Conservation (phyloP, 2,797 vertebrate species). For the Dallia pectoralis region DNA sequence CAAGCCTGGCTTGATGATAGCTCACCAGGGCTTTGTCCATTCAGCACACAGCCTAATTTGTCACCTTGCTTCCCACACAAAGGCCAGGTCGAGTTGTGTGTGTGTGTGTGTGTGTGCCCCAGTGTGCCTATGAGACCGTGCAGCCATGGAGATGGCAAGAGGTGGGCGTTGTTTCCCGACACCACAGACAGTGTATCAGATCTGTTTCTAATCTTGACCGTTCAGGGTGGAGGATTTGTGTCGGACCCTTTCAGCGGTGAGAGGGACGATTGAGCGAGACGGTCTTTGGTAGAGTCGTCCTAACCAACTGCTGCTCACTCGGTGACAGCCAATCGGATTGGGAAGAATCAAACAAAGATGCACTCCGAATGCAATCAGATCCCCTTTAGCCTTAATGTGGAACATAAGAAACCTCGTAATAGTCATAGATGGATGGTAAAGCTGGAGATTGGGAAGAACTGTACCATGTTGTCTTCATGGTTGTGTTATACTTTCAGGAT, state of each 20-base stretch:
- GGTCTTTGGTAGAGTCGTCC: not conserved
- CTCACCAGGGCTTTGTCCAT: not conserved
- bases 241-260: not conserved
- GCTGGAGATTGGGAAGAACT: not conserved
- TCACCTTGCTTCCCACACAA: slow-evolving; percentile 4
- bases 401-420: not conserved
- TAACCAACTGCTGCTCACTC: not conserved
- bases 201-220: not conserved
- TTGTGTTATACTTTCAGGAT: slow-evolving; percentile 9
- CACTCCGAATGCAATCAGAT: not conserved
- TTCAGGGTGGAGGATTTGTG: not conserved
- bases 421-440: not conserved
- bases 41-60: not conserved
- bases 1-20: not conserved
- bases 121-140: not conserved
- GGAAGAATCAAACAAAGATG: not conserved
- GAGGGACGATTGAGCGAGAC: not conserved
- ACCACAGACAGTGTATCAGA: not conserved
- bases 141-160: not conserved
- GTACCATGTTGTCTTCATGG: not conserved
- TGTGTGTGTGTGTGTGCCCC: not conserved
- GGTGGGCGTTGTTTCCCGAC: not conserved
- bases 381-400: slow-evolving; percentile 7
- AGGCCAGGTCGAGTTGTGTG: not conserved
- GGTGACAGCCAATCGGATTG: not conserved